Evolutionary conservation across 2,888 invertebrate genomes (phyloP).

Genomic region (Ophioninae sp.): DNA sequence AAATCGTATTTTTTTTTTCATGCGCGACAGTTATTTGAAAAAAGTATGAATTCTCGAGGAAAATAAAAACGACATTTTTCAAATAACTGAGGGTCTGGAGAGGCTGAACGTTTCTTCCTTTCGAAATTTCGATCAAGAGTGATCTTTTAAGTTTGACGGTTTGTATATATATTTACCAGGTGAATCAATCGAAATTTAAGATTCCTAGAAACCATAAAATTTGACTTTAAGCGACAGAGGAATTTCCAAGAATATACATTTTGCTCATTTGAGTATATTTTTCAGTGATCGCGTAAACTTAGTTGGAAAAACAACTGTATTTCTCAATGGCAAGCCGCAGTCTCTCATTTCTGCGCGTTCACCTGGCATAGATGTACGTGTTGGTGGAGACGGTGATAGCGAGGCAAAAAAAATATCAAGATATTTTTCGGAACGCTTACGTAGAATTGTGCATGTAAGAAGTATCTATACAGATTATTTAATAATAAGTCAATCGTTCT

Average conservation of each 20-base stretch:
- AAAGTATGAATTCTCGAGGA: background rate
- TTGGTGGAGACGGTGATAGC: constrained; percentile 44
- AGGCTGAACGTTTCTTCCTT: background rate
- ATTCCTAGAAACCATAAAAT: background rate
- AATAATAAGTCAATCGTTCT: constrained; percentile 39
- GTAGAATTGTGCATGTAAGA: constrained; percentile 63
- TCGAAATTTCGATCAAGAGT: background rate
- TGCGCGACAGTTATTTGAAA: background rate
- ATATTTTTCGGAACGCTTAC: constrained; percentile 55
- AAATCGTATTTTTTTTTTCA: background rate
- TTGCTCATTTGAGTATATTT: too few relatives aligned
- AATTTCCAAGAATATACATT: background rate
- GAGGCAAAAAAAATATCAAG: constrained; percentile 45
- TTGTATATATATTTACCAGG: background rate
- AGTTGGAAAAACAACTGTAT: background rate
- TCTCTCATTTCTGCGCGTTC: background rate
- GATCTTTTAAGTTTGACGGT: too few relatives aligned
- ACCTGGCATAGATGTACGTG: background rate
- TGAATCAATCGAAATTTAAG: background rate
- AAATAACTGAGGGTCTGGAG: background rate
- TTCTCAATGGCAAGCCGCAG: background rate
- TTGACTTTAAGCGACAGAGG: background rate
- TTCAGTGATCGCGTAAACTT: background rate
- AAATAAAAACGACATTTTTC: background rate
- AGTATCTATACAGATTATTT: constrained; percentile 53